Conservation (phyloP, 2,113 vertebrate genomes). For the Syngnathoides biaculeatus region DNA sequence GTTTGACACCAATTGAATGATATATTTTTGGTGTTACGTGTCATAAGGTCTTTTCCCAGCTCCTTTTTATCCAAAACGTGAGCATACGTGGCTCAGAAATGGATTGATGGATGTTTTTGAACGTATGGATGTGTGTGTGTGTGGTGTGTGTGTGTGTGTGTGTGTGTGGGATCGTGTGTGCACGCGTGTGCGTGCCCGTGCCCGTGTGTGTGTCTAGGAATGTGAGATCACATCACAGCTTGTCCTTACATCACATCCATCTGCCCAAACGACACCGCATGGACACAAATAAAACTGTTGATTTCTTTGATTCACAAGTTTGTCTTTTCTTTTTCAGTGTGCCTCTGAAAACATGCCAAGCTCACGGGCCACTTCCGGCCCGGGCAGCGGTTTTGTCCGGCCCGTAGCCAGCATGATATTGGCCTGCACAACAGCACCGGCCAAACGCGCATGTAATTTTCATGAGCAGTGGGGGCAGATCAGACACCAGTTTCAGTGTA, state of each 20-base stretch:
- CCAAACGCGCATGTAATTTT: too few species aligned
- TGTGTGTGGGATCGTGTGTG: conserved; percentile 40
- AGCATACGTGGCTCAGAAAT: too few species aligned
- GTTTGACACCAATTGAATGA: too few species aligned
- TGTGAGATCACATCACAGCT: conserved; percentile 42
- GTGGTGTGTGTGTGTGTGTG: not conserved
- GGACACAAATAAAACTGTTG: conserved; percentile 52
- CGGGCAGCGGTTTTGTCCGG: too few species aligned
- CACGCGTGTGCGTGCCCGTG: too few species aligned
- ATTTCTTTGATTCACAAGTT: conserved; percentile 29
- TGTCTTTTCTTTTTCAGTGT: not conserved
- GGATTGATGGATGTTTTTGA: not conserved
- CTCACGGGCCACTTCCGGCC: too few species aligned
- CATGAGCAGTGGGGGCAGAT: too few species aligned
- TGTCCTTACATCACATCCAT: conserved; percentile 42
- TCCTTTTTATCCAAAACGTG: not conserved
- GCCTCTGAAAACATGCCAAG: not conserved
- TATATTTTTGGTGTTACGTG: not conserved
- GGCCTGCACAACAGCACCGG: too few species aligned
- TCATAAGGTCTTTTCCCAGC: not conserved
- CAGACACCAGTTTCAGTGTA: too few species aligned
- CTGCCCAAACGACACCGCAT: conserved; percentile 48
- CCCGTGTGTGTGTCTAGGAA: conserved; percentile 8
- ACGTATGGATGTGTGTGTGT: not conserved
- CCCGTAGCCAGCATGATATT: too few species aligned